Evolutionary conservation across 2,113 vertebrate genomes (phyloP), one percentile per base, ranked within the genome.

Genomic region (Pangasianodon hypophthalmus): DNA sequence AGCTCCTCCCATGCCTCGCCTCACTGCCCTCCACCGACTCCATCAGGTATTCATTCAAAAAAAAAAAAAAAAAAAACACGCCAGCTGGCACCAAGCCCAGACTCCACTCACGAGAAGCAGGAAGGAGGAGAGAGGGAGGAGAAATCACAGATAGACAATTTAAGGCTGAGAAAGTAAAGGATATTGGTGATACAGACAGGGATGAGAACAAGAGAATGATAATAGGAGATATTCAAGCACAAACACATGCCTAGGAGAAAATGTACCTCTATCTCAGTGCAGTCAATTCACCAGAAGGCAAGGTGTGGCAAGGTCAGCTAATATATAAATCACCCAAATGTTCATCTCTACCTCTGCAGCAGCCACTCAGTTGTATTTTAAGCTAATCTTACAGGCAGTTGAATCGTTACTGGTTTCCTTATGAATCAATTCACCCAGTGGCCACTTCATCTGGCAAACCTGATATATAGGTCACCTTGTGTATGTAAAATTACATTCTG

Each of bases 1-100:
- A 67, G 93, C 93, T 92, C 93, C 96, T 95, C 95, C 92, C 94
- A 94, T 95, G 90, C 93, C 95, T 96, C 91, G 93, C 87, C 87
- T 91, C 87, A 88, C 87, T 92, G 92, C 88, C 52, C 93, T 92
- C 94, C 95, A 96, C 96, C 96, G 97, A 96, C 94, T 96, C 96
- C 95, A 97, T 97, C 97, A 97, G 96, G 97, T 97, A 96, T 97
- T 98, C 96, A 97, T 97, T 98, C 96, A 97, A 96, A 96, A 97
- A 96, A 84, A 84, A 83, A 82, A 60, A 11, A 19, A 52, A 83
- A 21, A 56, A 37, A 54, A 14, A 18, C 94, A 94, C 79, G 94
- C 95, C 95, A 95, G 90, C 94, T 96, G 96, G 97, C 96, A 92
- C 93, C 90, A 88, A 87, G 96, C 96, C 95, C 94, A 92, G 60